These are phyloP conservation scores for Austrolebias charrua DNA, from an alignment of 2,797 vertebrate genomes.

Conservation along the genomic window DNA sequence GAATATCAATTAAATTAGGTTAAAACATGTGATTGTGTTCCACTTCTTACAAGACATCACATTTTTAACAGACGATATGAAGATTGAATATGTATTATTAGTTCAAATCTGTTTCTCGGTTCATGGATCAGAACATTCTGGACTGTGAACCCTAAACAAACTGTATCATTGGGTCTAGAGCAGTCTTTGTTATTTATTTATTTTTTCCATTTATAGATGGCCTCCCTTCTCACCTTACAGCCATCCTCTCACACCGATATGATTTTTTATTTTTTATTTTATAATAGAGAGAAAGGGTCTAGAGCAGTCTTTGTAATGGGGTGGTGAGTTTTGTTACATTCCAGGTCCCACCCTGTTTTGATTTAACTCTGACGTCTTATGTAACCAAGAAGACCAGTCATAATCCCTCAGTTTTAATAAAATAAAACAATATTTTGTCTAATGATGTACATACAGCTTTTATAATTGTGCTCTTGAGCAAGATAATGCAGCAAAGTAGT, in stretches of 20 bases:
- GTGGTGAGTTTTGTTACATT: slow-evolving; percentile 66
- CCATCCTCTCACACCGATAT: too few species aligned
- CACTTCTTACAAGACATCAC: slow-evolving; percentile 11
- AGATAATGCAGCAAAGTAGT: slow-evolving; percentile 9
- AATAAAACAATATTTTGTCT: slow-evolving; percentile 3
- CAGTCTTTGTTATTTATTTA: slow-evolving; percentile 26
- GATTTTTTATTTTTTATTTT: too few species aligned
- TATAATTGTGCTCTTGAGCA: slow-evolving; percentile 2
- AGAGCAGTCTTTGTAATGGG: slow-evolving; percentile 28
- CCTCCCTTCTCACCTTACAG: too few species aligned
- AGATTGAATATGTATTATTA: slow-evolving; percentile 29
- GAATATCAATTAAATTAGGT: too few species aligned
- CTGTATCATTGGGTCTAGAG: slow-evolving; percentile 30
- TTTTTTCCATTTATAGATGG: too few species aligned
- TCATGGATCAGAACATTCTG: slow-evolving; percentile 23
- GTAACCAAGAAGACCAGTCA: slow-evolving; percentile 40
- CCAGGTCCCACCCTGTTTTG: slow-evolving; percentile 76
- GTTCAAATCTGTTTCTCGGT: slow-evolving; percentile 30
- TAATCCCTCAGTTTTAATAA: slow-evolving; percentile 6
- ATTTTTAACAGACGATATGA: slow-evolving; percentile 21
- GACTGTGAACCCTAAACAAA: slow-evolving; percentile 33
- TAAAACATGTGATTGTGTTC: too few species aligned
- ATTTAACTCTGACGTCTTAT: slow-evolving; percentile 61
- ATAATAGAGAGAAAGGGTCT: too few species aligned
- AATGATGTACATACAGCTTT: slow-evolving; percentile 3